These are phyloP conservation scores for Penaeus vannamei DNA, from an alignment of 1,140 invertebrate genomes.

Conservation along the genomic window DNA sequence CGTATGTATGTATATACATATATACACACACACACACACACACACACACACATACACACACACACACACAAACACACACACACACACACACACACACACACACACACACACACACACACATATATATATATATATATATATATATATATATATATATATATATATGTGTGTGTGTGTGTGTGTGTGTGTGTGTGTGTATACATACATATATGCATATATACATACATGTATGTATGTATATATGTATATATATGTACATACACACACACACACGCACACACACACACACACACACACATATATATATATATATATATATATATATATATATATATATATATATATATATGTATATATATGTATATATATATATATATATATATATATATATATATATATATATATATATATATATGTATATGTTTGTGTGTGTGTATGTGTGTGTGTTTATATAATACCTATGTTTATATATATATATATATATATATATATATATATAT, in stretches of 20 bases:
- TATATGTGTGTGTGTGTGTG: background rate
- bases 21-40: background rate
- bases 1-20: background rate
- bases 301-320: background rate
- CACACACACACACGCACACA: too few relatives aligned
- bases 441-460: background rate
- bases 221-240: too few relatives aligned
- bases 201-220: background rate
- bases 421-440: background rate
- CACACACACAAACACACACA: background rate
- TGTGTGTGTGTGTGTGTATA: too few relatives aligned
- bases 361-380: background rate
- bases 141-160: background rate
- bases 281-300: background rate
- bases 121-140: conserved; percentile 10
- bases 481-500: conserved; percentile 8
- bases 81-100: too few relatives aligned
- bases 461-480: conserved; percentile 24
- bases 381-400: background rate
- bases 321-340: background rate
- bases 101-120: background rate
- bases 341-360: background rate
- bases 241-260: too few relatives aligned
- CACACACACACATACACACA: background rate
- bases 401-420: background rate